These are phyloP conservation scores for Drosophila azteca DNA, from an alignment of 1,140 invertebrate species.

Conservation along the genomic window DNA sequence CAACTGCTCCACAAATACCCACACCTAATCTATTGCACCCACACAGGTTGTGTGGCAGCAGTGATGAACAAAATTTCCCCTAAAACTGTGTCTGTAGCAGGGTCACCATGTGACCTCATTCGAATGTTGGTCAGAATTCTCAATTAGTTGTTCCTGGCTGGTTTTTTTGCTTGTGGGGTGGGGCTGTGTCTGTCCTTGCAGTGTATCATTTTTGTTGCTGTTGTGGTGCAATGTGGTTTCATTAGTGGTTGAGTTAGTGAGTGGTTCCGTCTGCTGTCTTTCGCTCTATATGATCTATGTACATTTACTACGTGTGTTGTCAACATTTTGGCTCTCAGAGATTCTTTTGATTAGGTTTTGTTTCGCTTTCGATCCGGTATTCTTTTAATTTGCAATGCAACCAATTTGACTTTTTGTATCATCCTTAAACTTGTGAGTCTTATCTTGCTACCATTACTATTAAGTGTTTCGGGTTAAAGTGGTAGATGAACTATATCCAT, in stretches of 20 bases:
- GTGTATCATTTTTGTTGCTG: slow-evolving; percentile 13
- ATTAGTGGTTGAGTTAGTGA: slow-evolving; percentile 44
- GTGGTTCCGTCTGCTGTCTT: slow-evolving; percentile 19
- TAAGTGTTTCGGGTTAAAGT: neutral
- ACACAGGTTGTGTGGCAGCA: slow-evolving; percentile 20
- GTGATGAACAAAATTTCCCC: slow-evolving; percentile 20
- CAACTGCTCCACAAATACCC: neutral
- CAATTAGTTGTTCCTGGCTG: slow-evolving; percentile 41
- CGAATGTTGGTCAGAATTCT: slow-evolving; percentile 48
- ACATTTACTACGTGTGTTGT: slow-evolving; percentile 35
- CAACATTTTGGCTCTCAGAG: slow-evolving; percentile 32
- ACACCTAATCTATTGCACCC: neutral
- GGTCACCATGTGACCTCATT: slow-evolving; percentile 44
- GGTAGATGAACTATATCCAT: no score
- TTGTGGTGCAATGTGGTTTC: slow-evolving; percentile 31
- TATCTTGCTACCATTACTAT: neutral
- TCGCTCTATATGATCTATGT: no score
- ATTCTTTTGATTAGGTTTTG: slow-evolving; percentile 23
- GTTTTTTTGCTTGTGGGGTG: slow-evolving; percentile 13
- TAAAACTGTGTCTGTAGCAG: slow-evolving; percentile 2
- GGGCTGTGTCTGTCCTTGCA: slow-evolving; percentile 20
- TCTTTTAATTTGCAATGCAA: slow-evolving; percentile 2
- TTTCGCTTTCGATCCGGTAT: neutral
- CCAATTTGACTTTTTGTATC: no score
- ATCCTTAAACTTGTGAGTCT: neutral